Conservation (phyloP, 2,888 invertebrate species). For the Girardia tigrina region DNA sequence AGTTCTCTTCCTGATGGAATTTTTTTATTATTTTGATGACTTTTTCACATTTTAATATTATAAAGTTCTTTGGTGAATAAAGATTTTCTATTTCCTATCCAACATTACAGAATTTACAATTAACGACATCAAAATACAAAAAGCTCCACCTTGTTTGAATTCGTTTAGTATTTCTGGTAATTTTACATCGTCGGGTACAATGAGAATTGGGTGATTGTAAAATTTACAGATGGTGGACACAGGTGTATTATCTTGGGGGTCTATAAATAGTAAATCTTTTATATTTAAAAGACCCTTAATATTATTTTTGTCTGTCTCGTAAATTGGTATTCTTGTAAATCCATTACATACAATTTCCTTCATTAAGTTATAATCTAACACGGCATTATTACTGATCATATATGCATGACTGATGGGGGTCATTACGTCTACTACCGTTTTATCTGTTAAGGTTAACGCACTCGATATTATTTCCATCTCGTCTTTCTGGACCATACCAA, state of each 20-base stretch:
- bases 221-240: conserved; percentile 80
- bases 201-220: conserved; percentile 42
- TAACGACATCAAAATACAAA: not conserved
- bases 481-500: conserved; percentile 52
- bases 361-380: conserved; percentile 87
- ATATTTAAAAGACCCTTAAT: conserved; percentile 84
- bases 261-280: conserved; percentile 91
- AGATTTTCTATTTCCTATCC: too few species aligned
- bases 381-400: conserved; percentile 75
- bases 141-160: conserved; percentile 31
- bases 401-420: conserved; percentile 82
- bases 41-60: too few species aligned
- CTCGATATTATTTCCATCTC: conserved; percentile 94
- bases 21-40: too few species aligned
- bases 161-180: conserved; percentile 33
- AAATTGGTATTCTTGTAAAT: conserved; percentile 88
- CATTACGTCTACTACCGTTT: conserved; percentile 84
- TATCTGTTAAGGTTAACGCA: conserved; percentile 80
- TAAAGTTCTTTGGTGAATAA: too few species aligned
- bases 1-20: too few species aligned
- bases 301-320: conserved; percentile 62
- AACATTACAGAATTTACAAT: too few species aligned
- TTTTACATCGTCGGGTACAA: conserved; percentile 27
- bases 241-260: conserved; percentile 91
- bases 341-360: conserved; percentile 78